A percentile compares a stretch with the other conserved stretches of the same genome.
Evolutionary conservation across 1,140 invertebrate genomes (phyloP).

Genomic region (Leptopilina clavipes): DNA sequence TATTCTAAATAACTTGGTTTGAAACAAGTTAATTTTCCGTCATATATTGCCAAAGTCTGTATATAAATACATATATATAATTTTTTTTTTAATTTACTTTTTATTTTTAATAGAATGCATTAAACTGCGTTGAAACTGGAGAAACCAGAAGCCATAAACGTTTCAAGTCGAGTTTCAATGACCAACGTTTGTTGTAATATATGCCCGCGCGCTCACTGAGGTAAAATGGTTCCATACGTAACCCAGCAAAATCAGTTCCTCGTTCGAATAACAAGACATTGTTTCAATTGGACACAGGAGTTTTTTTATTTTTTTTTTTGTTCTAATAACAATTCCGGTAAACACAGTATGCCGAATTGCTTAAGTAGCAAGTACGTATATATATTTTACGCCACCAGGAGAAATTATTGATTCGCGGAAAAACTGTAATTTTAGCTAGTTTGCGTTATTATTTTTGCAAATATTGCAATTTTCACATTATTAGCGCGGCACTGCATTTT

Average conservation of each 20-base stretch:
- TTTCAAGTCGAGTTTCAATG: conserved; percentile 31
- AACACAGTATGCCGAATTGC: conserved; percentile 11
- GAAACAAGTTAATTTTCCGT: too few relatives aligned
- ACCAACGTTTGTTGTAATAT: conserved; percentile 29
- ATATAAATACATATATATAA: too few relatives aligned
- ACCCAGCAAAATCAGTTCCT: conserved; percentile 13
- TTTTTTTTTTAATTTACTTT: not conserved
- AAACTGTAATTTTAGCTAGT: not conserved
- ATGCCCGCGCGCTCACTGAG: not conserved
- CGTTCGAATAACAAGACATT: conserved; percentile 27
- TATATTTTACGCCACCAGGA: not conserved
- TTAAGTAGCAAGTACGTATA: conserved; percentile 4
- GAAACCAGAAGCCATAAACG: conserved; percentile 29
- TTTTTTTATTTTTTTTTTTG: conserved; percentile 13
- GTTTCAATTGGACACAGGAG: conserved; percentile 14
- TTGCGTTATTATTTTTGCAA: conserved; percentile 3
- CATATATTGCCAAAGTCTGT: not conserved
- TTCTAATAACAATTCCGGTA: conserved; percentile 6
- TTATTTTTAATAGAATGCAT: conserved; percentile 14
- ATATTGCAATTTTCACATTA: conserved; percentile 8
- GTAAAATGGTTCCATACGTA: conserved; percentile 26
- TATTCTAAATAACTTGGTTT: too few relatives aligned
- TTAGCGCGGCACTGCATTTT: not conserved
- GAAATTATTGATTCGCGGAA: conserved; percentile 17
- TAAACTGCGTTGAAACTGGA: conserved; percentile 21